Conservation (phyloP, 30 jellyfish, hydroid and myxozoan species). For the Turritopsis rubra region DNA sequence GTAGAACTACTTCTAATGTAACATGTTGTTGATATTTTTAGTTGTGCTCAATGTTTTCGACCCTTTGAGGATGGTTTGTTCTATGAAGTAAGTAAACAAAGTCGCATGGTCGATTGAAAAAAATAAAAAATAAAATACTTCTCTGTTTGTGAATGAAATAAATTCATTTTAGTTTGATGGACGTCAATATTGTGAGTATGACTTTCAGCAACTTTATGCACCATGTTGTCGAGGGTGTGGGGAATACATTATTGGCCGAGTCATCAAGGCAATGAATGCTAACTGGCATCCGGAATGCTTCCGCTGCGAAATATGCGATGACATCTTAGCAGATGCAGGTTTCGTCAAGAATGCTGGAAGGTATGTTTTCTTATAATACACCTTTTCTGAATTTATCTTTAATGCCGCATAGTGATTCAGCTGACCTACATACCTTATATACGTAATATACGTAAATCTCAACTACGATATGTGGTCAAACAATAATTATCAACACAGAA, state of each 20-base stretch:
- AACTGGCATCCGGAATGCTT: constrained; percentile 97
- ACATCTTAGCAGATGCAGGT: constrained; percentile 88
- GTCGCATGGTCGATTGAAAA: too few species aligned
- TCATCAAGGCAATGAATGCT: constrained; percentile 85
- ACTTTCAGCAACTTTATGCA: constrained; percentile 90
- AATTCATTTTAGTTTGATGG: constrained; percentile 70
- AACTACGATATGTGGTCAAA: too few species aligned
- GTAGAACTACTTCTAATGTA: too few species aligned
- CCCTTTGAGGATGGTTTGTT: constrained; percentile 86
- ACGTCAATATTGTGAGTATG: constrained; percentile 91
- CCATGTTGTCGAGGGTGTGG: constrained; percentile 94
- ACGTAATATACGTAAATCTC: too few species aligned
- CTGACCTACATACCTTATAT: too few species aligned
- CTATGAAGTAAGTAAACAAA: constrained; percentile 65
- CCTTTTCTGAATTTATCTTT: too few species aligned
- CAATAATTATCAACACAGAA: too few species aligned
- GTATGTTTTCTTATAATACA: constrained; percentile 38
- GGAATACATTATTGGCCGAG: constrained; percentile 86
- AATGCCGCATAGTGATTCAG: too few species aligned
- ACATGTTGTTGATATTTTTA: constrained; percentile 17
- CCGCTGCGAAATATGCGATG: constrained; percentile 88
- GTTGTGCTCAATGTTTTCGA: constrained; percentile 96
- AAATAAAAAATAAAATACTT: too few species aligned
- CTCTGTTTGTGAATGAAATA: too few species aligned
- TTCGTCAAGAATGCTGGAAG: constrained; percentile 94